Percentiles rank a stretch among this genome's conserved stretches.
phyloP scores from a whole-genome alignment of 2,797 vertebrate genomes.

The Gallirallus australis region DNA sequence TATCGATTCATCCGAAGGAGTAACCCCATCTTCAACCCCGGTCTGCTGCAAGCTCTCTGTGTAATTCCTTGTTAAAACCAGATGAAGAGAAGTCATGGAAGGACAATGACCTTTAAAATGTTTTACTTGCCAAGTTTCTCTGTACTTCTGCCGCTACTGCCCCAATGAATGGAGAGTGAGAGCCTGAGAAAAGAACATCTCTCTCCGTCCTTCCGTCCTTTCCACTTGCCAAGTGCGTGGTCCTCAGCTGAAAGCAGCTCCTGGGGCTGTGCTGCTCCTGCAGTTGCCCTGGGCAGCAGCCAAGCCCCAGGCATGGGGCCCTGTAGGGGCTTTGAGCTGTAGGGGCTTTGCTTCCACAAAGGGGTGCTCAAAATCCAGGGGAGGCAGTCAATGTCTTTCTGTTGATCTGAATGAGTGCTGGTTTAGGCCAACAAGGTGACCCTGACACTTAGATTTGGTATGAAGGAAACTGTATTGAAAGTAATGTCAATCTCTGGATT shows the following conservation, averaged over 20 bases:
- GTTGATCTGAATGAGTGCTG: background rate
- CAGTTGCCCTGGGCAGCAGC: background rate
- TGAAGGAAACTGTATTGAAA: background rate
- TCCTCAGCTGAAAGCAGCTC: background rate
- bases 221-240: background rate
- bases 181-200: background rate
- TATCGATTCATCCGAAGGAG: accelerated
- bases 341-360: background rate
- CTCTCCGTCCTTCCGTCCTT: no score
- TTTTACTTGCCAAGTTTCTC: background rate
- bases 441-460: background rate
- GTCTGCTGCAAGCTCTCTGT: background rate
- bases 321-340: background rate
- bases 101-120: background rate
- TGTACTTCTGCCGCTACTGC: background rate
- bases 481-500: background rate
- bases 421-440: background rate
- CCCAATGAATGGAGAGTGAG: background rate
- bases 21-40: background rate
- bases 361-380: background rate
- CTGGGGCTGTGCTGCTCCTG: accelerated
- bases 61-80: background rate
- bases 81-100: background rate
- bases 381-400: background rate
- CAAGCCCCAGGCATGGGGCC: background rate